Base-by-base conservation (phyloP, 2,888 invertebrate species). In the Eupithecia centaureata region DNA sequence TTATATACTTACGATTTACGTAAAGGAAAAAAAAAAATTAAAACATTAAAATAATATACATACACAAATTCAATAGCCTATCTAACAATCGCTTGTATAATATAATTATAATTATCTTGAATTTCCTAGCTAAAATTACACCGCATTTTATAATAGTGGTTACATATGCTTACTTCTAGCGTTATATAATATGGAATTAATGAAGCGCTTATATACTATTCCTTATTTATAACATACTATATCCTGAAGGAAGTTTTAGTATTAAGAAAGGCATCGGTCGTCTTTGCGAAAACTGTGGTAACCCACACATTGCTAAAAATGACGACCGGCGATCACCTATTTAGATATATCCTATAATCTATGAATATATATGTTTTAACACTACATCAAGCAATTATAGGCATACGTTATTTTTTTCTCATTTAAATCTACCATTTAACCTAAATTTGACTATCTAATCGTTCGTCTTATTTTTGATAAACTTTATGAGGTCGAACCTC, bases 361-460 rank as follows among this genome's bases (percentile, higher is more conserved):
- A 71, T 76, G 86, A 83, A 84, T 89, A 89, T 86, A 86, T 82
- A 72, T 71, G 80, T 81, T 77, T 80, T 77, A 82, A 82, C 75
- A 79, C 77, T 83, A 79, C 80, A 71, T 70, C 65, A 89, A 89
- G 89, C 89, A 78, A 81, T 81, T 85, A 86, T 86, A 89, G 88
- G 88, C 89, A 75, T 84, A 86, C 84, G 83, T 80, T 75, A 84
- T 67, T 72, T 80, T 79, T 78, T 74, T 73, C 77, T 76, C 79
- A 52, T 82, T 47, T 82, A 76, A 68, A 73, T 73, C 88, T 90
- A 90, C 83, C 83, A 78, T 83, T 82, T 75, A 72, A 82, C 59
- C 90, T 92, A 92, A 84, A 91, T 91, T 92, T 91, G 83, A 80
- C 92, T 92, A 92, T 87, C 93, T 77, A 72, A 72, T 73, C 73